Evolutionary conservation across 2,113 vertebrate genomes (phyloP), one percentile per base, ranked within the genome.

Genomic region (Thryonomys swinderianus): DNA sequence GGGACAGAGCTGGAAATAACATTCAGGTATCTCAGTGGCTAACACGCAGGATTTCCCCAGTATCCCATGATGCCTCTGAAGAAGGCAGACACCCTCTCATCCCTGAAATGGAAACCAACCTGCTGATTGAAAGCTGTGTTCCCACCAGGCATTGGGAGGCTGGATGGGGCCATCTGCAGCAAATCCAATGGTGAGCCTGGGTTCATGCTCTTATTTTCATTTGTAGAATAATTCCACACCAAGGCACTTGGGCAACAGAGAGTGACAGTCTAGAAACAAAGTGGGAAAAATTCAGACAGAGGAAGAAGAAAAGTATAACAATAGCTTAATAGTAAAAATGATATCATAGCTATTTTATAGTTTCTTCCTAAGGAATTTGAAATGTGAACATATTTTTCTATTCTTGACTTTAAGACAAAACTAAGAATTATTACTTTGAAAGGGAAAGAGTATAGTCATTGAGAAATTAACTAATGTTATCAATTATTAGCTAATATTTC

Each of bases 191-290:
- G 98, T 2, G 98, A 98, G 90, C 98, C 98, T 40, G 98, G 98
- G 97, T 97, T 98, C 20, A 79, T 0, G 9, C 88, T 98, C 98
- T 98, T 98, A 45, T 69, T 98, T 97, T 99, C 98, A 7, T 98
- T 98, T 76, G 98, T 98, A 97, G 98, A 98, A 9, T 99, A 99
- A 96, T 98, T 99, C 98, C 98, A 99, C 97, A 99, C 98, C 98
- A 99, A 98, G 98, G 98, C 98, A 98, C 98, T 99, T 98, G 98
- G 98, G 97, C 98, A 99, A 97, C 98, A 99, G 81, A 99, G 98
- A 90, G 98, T 98, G 97, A 99, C 97, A 73, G 98, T 98, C 98
- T 99, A 95, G 66, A 98, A 92, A 81, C 3, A 59, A 67, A 97
- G 40, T 0, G 25, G 55, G 37, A 32, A 62, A 51, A 62, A 34